These are phyloP conservation scores for Acanthosoma haemorrhoidale DNA, from an alignment of 2,888 invertebrate species.

Conservation along the genomic window DNA sequence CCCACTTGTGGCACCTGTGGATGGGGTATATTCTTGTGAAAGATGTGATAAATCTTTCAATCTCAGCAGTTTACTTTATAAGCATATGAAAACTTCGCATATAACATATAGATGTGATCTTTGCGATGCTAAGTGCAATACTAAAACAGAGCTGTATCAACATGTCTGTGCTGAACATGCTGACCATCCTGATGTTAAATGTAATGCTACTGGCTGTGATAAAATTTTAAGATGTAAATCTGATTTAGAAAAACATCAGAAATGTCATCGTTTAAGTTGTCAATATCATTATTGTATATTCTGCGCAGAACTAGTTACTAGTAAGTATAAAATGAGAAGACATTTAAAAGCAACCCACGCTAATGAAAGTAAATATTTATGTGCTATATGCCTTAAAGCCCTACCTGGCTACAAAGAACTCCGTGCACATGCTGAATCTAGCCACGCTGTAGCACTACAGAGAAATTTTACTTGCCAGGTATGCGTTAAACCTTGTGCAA, in stretches of 20 bases:
- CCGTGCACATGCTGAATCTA: conserved; percentile 53
- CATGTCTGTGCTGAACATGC: conserved; percentile 51
- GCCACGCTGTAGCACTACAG: conserved; percentile 50
- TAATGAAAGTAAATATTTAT: conserved; percentile 53
- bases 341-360: conserved; percentile 54
- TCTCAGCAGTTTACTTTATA: conserved; percentile 50
- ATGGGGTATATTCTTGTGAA: conserved; percentile 48
- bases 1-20: conserved; percentile 37
- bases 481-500: conserved; percentile 56
- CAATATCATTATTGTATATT: conserved; percentile 54
- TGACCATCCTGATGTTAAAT: conserved; percentile 52
- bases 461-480: conserved; percentile 54
- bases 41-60: conserved; percentile 54
- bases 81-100: conserved; percentile 52
- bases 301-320: conserved; percentile 54
- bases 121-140: conserved; percentile 52
- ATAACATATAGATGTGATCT: conserved; percentile 55
- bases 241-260: conserved; percentile 51
- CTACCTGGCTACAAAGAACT: conserved; percentile 54
- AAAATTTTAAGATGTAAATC: conserved; percentile 52
- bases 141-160: conserved; percentile 54
- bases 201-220: conserved; percentile 48
- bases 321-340: conserved; percentile 56
- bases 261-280: conserved; percentile 49
- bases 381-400: conserved; percentile 54